Evolutionary conservation across 2,797 vertebrate genomes (phyloP), one percentile per base, ranked within the genome.

Genomic region (Craterocephalus amniculus): DNA sequence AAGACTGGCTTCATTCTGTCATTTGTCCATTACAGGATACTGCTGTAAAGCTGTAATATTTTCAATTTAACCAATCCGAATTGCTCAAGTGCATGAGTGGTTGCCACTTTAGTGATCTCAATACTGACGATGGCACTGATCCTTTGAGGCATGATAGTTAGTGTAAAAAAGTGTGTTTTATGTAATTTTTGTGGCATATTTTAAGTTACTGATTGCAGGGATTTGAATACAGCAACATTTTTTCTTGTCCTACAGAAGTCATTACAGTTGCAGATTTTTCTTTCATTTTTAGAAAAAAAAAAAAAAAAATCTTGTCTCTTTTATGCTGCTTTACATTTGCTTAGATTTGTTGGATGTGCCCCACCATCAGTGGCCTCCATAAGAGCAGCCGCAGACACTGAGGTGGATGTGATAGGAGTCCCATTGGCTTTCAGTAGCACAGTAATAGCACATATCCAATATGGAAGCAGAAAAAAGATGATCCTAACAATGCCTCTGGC

Each of bases 401-500:
- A 67, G 59, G 79, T 69, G 77, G 81, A 81, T 76, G 76, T 70
- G 71, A 80, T 72, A 72, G 72, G 73, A 79, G 80, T 86, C 76
- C 72, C 65, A 65, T 75, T 86, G 84, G 80, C 70, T 88, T 84
- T 84, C 75, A 81, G 83, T 73, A 84, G 58, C 71, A 69, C 67
- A 68, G 83, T 83, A 88, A 88, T 83, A 89, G 78, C 81, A 80
- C 79, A 86, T 76, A 81, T 87, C 80, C 83, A 89, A 81, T 83
- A 76, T 79, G 67, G 80, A 87, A 80, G 82, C 75, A 86, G 83
- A 87, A 70, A 88, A 90, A 90, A 88, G 87, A 89, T 85, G 84
- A 91, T 88, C 77, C 78, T 79, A 89, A 87, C 87, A 89, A 84
- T 81, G 88, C 90, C 87, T 88, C 84, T 75, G 84, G 90, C 86